Evolutionary conservation across 1,140 invertebrate species (phyloP).

Genomic region (Diprion similis): DNA sequence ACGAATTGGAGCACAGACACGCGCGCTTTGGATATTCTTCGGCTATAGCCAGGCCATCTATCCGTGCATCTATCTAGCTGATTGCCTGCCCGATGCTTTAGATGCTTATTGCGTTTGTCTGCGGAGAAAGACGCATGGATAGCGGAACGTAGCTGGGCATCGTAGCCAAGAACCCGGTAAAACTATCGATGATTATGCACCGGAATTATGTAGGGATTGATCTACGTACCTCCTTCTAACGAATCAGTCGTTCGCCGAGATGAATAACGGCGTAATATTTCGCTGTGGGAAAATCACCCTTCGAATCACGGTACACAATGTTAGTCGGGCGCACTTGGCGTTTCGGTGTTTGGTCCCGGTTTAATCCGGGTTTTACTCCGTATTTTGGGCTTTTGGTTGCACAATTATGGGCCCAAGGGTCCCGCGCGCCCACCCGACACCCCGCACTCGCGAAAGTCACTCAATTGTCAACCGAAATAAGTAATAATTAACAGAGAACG

Average conservation of each 20-base stretch:
- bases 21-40: background rate
- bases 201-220: background rate
- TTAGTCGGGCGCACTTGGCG: background rate
- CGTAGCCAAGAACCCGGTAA: background rate
- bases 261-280: background rate
- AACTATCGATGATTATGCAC: background rate
- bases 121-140: background rate
- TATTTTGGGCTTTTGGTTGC: conserved; percentile 4
- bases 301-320: conserved; percentile 1
- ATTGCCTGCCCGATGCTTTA: too few relatives aligned
- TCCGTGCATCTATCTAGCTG: too few relatives aligned
- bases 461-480: conserved; percentile 27
- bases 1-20: background rate
- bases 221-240: background rate
- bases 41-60: too few relatives aligned
- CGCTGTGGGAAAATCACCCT: background rate
- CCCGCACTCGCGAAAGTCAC: conserved; percentile 34
- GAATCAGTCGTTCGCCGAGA: background rate
- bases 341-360: conserved; percentile 1
- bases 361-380: background rate
- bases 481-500: conserved; percentile 32
- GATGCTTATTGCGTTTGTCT: too few relatives aligned
- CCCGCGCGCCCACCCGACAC: conserved; percentile 37
- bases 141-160: background rate
- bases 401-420: conserved; percentile 33